Conservation (phyloP, 2,113 vertebrate species). For the Heliornis fulica region DNA sequence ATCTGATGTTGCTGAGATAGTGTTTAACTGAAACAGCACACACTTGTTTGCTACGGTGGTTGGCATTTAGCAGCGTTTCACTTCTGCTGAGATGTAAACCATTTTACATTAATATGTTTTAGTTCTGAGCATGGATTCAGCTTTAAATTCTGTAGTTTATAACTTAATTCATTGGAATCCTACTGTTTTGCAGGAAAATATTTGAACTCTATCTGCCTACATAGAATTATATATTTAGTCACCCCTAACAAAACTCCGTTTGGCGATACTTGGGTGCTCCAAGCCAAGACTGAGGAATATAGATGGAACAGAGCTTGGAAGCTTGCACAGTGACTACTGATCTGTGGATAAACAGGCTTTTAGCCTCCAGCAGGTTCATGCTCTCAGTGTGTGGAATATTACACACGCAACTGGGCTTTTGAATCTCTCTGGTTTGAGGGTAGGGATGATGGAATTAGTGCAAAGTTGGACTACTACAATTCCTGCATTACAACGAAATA, state of each 20-base stretch:
- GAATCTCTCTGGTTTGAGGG: not conserved
- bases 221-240: not conserved
- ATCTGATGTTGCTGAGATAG: not conserved
- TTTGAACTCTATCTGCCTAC: not conserved
- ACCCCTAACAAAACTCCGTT: not conserved
- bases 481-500: not conserved
- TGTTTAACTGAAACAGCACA: not conserved
- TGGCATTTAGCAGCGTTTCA: not conserved
- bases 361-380: constrained; percentile 56
- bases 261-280: not conserved
- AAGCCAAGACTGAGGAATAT: not conserved
- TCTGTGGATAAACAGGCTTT: constrained; percentile 42
- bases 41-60: fast-evolving
- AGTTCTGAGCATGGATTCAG: not conserved
- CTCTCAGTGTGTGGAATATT: constrained; percentile 51
- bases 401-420: constrained; percentile 63
- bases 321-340: constrained; percentile 42
- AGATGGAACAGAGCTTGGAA: not conserved
- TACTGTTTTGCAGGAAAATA: not conserved
- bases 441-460: not conserved
- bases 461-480: not conserved
- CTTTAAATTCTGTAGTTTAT: not conserved
- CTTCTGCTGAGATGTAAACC: not conserved
- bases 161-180: not conserved
- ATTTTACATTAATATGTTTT: not conserved